Percentiles rank a stretch among this genome's conserved stretches.
phyloP scores from a whole-genome alignment of 2,888 invertebrate genomes.

The Nemapogon koenigi region DNA sequence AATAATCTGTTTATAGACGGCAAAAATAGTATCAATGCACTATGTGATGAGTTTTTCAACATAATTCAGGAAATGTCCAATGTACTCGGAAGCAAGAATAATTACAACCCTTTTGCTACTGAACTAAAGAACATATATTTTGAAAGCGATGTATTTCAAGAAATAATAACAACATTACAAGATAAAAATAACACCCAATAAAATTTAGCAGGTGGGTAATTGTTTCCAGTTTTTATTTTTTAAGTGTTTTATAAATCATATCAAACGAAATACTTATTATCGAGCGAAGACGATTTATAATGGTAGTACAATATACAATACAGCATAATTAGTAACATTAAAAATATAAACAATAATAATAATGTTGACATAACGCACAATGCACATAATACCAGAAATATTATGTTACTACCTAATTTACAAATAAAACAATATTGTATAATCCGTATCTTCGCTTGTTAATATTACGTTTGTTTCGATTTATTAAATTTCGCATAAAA shows the following conservation, averaged over 20 bases:
- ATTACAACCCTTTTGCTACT: conserved; percentile 58
- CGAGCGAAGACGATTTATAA: no score
- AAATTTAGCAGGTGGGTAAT: no score
- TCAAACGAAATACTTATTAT: no score
- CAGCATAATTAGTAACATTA: neutral
- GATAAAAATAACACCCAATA: no score
- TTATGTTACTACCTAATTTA: neutral
- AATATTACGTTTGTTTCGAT: no score
- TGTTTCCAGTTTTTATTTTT: no score
- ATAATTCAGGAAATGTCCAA: neutral
- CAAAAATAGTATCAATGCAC: conserved; percentile 1
- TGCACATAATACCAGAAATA: neutral
- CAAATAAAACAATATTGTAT: neutral
- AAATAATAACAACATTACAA: conserved; percentile 21
- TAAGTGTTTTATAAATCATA: no score
- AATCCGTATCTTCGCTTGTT: no score
- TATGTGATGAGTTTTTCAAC: neutral
- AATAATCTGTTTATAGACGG: neutral
- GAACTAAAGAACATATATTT: conserved; percentile 53
- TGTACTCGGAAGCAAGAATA: conserved; percentile 19
- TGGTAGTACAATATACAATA: no score
- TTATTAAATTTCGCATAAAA: no score
- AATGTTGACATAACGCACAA: neutral
- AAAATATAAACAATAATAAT: neutral
- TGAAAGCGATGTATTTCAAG: conserved; percentile 41